These are phyloP conservation scores for Aplocera efformata DNA, from an alignment of 2,888 invertebrate genomes.

Conservation along the genomic window DNA sequence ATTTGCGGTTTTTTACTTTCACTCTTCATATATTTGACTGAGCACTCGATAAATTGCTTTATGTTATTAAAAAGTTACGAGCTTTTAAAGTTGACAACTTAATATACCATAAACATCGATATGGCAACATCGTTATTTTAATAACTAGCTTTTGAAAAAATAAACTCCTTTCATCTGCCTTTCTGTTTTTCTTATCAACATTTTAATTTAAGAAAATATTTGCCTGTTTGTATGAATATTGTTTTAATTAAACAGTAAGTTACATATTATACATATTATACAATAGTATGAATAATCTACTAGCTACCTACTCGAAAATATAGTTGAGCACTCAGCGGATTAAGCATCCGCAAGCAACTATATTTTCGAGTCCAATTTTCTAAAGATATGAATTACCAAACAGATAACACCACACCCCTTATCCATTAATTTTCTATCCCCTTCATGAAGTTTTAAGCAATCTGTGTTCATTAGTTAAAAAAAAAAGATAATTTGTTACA, in stretches of 20 bases:
- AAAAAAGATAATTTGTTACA: conserved; percentile 19
- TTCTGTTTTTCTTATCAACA: too few species aligned
- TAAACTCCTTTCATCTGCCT: too few species aligned
- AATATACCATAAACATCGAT: conserved; percentile 6
- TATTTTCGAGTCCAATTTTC: too few species aligned
- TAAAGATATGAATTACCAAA: too few species aligned
- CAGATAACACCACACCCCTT: conserved; percentile 1
- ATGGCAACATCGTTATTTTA: too few species aligned
- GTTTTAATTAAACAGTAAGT: too few species aligned
- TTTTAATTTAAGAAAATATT: too few species aligned
- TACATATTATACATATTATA: too few species aligned
- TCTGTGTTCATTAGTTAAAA: conserved; percentile 11
- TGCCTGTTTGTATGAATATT: too few species aligned
- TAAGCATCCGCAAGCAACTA: too few species aligned
- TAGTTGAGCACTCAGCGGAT: too few species aligned
- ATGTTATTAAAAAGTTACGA: conserved; percentile 7
- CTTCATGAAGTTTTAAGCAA: conserved; percentile 16
- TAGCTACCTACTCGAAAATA: background rate
- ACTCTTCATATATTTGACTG: conserved; percentile 2
- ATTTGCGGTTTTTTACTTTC: conserved; percentile 2
- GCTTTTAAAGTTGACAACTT: conserved; percentile 9
- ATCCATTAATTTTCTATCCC: conserved; percentile 3
- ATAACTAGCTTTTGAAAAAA: too few species aligned
- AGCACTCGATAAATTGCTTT: conserved; percentile 1
- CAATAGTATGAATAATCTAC: background rate